Percentiles rank a stretch among this genome's conserved stretches.
These are phyloP conservation scores for Ptilodon capucinus DNA, from an alignment of 2,888 invertebrate species.

Conservation along the genomic window DNA sequence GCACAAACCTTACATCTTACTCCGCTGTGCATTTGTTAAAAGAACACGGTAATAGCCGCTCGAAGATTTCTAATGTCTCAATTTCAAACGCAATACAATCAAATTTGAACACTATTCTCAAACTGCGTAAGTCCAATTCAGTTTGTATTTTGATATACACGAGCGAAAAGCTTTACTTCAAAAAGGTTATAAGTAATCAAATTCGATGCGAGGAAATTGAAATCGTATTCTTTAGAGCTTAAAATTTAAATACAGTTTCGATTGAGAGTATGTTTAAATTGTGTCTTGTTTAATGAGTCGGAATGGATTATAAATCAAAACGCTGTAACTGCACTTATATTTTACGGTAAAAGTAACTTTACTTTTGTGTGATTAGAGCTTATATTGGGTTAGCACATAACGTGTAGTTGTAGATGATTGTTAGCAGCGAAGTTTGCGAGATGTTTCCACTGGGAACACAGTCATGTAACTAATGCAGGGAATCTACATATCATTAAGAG, in stretches of 20 bases:
- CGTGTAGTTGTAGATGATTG: constrained; percentile 23
- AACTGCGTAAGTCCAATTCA: constrained; percentile 35
- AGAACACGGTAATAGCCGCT: constrained; percentile 79
- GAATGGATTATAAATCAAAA: constrained; percentile 40
- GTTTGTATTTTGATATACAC: constrained; percentile 48
- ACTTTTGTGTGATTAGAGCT: background rate
- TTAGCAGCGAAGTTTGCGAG: constrained; percentile 56
- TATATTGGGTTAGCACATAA: constrained; percentile 33
- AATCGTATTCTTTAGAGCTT: constrained; percentile 37
- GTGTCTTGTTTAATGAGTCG: constrained; percentile 82
- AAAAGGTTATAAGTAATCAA: constrained; percentile 47
- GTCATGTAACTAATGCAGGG: constrained; percentile 81
- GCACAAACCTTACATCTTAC: constrained; percentile 77
- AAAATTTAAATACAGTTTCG: constrained; percentile 48
- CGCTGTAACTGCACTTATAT: constrained; percentile 21
- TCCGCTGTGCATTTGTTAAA: constrained; percentile 79
- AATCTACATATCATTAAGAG: constrained; percentile 83
- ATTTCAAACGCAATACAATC: constrained; percentile 50
- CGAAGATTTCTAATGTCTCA: constrained; percentile 81
- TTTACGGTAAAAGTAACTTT: constrained; percentile 24
- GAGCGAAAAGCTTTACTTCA: constrained; percentile 37
- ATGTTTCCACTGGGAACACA: constrained; percentile 80
- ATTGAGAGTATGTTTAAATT: constrained; percentile 65
- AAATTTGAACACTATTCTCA: constrained; percentile 41
- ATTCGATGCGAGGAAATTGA: constrained; percentile 34